phyloP scores from a whole-genome alignment of 2,113 vertebrate species.

The Neoarius graeffei region DNA sequence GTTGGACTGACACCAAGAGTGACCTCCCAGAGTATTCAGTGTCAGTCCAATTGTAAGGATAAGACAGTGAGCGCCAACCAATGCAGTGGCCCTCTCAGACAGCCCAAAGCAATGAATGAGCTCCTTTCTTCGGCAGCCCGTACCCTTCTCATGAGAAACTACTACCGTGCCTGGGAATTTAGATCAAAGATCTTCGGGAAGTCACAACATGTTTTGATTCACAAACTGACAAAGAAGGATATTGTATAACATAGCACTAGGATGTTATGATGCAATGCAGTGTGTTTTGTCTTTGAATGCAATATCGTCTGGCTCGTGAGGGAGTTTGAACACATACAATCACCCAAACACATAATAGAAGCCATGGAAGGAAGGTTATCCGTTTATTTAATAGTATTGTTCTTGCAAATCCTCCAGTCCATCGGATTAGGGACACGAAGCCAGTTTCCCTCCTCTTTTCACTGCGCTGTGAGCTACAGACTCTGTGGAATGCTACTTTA shows the following conservation, averaged over 20 bases:
- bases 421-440: conserved; percentile 54
- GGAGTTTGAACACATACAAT: conserved; percentile 35
- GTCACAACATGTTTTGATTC: conserved; percentile 31
- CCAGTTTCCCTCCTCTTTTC: conserved; percentile 54
- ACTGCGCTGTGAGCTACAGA: conserved; percentile 62
- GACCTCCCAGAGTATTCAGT: conserved; percentile 59
- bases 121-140: conserved; percentile 48
- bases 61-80: conserved; percentile 52
- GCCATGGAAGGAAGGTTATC: conserved; percentile 51
- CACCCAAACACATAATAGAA: conserved; percentile 13
- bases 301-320: conserved; percentile 9
- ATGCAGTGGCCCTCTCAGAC: conserved; percentile 49
- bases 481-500: conserved; percentile 77
- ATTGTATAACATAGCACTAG: neutral
- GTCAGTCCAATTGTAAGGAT: conserved; percentile 58
- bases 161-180: conserved; percentile 48
- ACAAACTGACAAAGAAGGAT: conserved; percentile 24
- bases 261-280: conserved; percentile 23
- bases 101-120: conserved; percentile 53
- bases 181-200: conserved; percentile 35
- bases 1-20: conserved; percentile 54
- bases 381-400: conserved; percentile 55
- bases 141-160: conserved; percentile 53
- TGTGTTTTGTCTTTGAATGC: neutral
- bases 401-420: conserved; percentile 56